Percentiles rank a stretch among this genome's conserved stretches.
phyloP scores from a whole-genome alignment of 2,888 invertebrate species.

The Leistus spinibarbis region DNA sequence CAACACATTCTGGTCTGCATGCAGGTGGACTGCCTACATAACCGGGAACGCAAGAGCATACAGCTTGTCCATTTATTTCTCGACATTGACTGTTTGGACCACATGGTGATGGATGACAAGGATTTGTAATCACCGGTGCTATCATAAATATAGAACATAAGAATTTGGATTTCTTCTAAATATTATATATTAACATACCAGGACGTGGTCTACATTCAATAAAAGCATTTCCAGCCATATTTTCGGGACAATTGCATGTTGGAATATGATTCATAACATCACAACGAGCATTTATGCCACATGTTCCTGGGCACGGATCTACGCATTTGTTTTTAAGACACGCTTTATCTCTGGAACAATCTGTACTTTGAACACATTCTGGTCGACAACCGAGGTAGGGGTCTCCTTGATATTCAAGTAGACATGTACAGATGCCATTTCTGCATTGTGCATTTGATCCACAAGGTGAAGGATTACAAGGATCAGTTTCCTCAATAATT shows the following conservation, averaged over 20 bases:
- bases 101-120: slow-evolving; percentile 75
- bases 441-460: slow-evolving; percentile 53
- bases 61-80: slow-evolving; percentile 71
- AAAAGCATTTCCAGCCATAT: slow-evolving; percentile 58
- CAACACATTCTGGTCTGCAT: slow-evolving; percentile 79
- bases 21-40: slow-evolving; percentile 77
- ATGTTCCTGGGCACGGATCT: slow-evolving; percentile 61
- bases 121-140: slow-evolving; percentile 54
- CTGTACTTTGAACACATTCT: slow-evolving; percentile 57
- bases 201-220: slow-evolving; percentile 53
- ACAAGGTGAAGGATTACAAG: slow-evolving; percentile 52
- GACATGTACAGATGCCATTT: slow-evolving; percentile 54
- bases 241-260: slow-evolving; percentile 58
- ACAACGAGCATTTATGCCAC: slow-evolving; percentile 61
- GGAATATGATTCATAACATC: slow-evolving; percentile 61
- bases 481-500: slow-evolving; percentile 42
- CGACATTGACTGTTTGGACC: slow-evolving; percentile 78
- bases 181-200: slow-evolving; percentile 59
- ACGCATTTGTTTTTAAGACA: slow-evolving; percentile 59
- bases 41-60: slow-evolving; percentile 75
- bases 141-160: not conserved
- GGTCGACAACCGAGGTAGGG: slow-evolving; percentile 56
- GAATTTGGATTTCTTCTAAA: slow-evolving; percentile 49
- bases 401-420: slow-evolving; percentile 54
- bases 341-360: slow-evolving; percentile 56